A percentile compares a stretch with the other conserved stretches of the same genome.
Conservation (phyloP, 23 tunicate genomes). For the Diplosoma virens region DNA sequence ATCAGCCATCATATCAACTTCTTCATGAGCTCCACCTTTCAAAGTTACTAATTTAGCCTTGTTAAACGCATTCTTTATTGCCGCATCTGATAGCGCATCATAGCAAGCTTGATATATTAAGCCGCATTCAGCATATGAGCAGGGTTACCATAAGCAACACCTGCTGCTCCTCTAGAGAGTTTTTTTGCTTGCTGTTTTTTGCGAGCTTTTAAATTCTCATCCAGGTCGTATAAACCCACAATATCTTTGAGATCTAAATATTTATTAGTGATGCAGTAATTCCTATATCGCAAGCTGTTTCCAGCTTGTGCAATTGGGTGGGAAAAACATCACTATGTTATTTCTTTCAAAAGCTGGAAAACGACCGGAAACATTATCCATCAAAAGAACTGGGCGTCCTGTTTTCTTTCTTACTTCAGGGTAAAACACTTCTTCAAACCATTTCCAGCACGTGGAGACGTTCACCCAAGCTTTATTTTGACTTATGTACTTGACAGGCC, state of each 20-base stretch:
- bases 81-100: conserved; percentile 25
- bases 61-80: conserved; percentile 29
- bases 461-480: conserved; percentile 46
- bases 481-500: conserved; percentile 32
- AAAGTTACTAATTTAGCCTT: conserved; percentile 25
- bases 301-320: conserved; percentile 46
- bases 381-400: conserved; percentile 46
- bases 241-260: conserved; percentile 16
- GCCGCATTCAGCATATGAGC: conserved; percentile 38
- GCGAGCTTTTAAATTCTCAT: conserved; percentile 12
- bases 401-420: conserved; percentile 40
- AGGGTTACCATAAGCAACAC: conserved; percentile 34
- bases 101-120: conserved; percentile 9
- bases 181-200: conserved; percentile 23
- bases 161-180: too few relatives aligned
- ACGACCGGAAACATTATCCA: conserved; percentile 29
- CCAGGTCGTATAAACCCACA: conserved; percentile 11
- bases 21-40: conserved; percentile 19
- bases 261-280: conserved; percentile 41
- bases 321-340: conserved; percentile 37
- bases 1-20: conserved; percentile 20
- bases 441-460: conserved; percentile 33
- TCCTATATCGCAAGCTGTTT: conserved; percentile 52
- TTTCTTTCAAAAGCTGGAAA: conserved; percentile 37
- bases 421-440: conserved; percentile 34